Conservation (phyloP, 64 coral and sea anemone species). For the Platygyra sinensis region DNA sequence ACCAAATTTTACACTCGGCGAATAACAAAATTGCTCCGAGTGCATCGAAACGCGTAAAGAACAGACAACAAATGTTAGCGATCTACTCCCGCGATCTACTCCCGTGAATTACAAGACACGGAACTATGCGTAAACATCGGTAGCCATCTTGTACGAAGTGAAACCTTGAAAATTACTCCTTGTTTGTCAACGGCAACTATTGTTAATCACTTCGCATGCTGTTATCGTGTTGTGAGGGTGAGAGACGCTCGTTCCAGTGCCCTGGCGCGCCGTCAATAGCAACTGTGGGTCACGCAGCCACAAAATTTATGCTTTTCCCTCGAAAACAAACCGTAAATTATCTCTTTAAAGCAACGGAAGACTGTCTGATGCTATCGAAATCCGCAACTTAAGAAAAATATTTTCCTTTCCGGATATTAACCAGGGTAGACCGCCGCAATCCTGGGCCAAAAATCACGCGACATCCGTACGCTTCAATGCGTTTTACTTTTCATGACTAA, state of each 20-base stretch:
- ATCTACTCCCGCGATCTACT: neutral
- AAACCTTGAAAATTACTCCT: neutral
- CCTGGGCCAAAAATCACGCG: constrained; percentile 8
- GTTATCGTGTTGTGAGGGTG: neutral
- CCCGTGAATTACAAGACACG: neutral
- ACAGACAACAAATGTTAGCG: neutral
- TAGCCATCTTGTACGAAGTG: neutral
- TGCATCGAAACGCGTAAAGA: neutral
- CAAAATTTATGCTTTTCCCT: neutral
- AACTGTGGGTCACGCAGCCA: neutral
- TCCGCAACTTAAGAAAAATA: neutral
- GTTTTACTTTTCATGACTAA: neutral
- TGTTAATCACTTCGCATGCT: constrained; percentile 31
- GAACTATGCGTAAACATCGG: neutral
- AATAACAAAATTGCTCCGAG: neutral
- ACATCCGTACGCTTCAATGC: neutral
- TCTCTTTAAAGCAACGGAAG: neutral
- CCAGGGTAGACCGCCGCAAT: neutral
- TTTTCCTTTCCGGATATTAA: neutral
- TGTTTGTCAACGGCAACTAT: constrained; percentile 22
- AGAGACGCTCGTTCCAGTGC: constrained; percentile 16
- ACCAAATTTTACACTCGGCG: neutral
- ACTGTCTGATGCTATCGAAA: neutral
- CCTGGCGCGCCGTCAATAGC: neutral
- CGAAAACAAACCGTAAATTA: neutral